Conservation (phyloP, 2,113 vertebrate species). For the Lontra canadensis region DNA sequence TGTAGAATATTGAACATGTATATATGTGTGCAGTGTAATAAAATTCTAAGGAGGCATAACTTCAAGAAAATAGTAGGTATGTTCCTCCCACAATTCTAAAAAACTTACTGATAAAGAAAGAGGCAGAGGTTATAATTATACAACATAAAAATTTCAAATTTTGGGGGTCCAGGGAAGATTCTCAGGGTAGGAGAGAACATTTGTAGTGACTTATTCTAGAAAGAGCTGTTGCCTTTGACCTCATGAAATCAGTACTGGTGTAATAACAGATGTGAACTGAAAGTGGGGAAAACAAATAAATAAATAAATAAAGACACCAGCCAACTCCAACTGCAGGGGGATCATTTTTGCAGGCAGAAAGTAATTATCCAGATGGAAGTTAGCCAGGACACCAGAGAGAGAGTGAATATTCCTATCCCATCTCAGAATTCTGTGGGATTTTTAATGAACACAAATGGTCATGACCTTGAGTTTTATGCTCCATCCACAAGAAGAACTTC, state of each 20-base stretch:
- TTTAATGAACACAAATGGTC: conserved; percentile 68
- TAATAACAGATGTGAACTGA: not conserved
- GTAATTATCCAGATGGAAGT: conserved; percentile 68
- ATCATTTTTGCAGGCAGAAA: conserved; percentile 55
- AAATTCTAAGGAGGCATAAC: not conserved
- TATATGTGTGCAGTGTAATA: not conserved
- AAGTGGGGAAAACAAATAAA: conserved; percentile 26
- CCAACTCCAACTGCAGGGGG: not conserved
- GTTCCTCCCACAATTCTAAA: not conserved
- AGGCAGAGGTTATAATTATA: not conserved
- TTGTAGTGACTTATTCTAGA: not conserved
- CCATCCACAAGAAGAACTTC: not conserved
- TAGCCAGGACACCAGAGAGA: conserved; percentile 48
- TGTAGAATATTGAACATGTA: not conserved
- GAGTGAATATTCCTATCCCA: not conserved
- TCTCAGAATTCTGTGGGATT: conserved; percentile 59
- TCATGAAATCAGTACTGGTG: not conserved
- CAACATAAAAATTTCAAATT: not conserved
- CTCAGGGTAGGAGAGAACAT: not conserved
- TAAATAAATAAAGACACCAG: conserved; percentile 10
- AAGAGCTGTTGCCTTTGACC: not conserved
- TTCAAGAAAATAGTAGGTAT: not conserved
- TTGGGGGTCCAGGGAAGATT: not conserved
- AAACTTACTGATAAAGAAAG: not conserved
- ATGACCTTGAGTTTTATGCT: conserved; percentile 58